These are phyloP conservation scores for Elegia similella DNA, from an alignment of 2,888 invertebrate species.

Conservation along the genomic window DNA sequence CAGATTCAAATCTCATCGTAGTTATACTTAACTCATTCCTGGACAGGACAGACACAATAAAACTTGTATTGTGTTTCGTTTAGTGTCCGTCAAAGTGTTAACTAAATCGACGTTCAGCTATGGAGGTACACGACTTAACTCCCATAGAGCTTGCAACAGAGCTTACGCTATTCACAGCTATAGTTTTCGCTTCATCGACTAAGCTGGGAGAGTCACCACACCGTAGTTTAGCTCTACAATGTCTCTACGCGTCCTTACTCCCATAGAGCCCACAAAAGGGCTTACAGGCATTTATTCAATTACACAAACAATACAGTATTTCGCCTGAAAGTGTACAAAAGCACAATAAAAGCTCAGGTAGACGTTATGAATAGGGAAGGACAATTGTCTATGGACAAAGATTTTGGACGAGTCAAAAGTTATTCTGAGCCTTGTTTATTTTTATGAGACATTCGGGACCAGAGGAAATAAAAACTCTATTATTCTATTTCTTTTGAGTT, in stretches of 20 bases:
- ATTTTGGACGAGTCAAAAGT: constrained; percentile 74
- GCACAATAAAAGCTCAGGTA: constrained; percentile 64
- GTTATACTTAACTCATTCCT: too few relatives aligned
- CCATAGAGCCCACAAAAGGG: constrained; percentile 43
- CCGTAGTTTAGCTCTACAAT: neutral
- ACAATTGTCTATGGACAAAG: constrained; percentile 63
- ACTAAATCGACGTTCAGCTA: too few relatives aligned
- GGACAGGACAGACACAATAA: too few relatives aligned
- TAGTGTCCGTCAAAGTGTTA: too few relatives aligned
- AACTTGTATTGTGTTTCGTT: too few relatives aligned
- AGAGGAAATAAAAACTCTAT: constrained; percentile 48
- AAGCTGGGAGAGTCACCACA: neutral
- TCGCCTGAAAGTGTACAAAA: constrained; percentile 72
- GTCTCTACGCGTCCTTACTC: constrained; percentile 35
- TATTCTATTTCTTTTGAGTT: constrained; percentile 46
- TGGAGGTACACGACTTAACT: too few relatives aligned
- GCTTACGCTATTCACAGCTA: too few relatives aligned
- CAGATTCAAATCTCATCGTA: too few relatives aligned
- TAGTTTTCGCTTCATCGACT: too few relatives aligned
- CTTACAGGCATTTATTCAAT: constrained; percentile 75
- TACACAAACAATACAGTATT: constrained; percentile 70
- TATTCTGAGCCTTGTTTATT: constrained; percentile 61
- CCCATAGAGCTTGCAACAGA: too few relatives aligned
- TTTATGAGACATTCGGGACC: constrained; percentile 43
- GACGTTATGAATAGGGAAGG: constrained; percentile 64